These are phyloP conservation scores for Eulemur albifrons DNA, from an alignment of 2,797 vertebrate species.

Conservation along the genomic window DNA sequence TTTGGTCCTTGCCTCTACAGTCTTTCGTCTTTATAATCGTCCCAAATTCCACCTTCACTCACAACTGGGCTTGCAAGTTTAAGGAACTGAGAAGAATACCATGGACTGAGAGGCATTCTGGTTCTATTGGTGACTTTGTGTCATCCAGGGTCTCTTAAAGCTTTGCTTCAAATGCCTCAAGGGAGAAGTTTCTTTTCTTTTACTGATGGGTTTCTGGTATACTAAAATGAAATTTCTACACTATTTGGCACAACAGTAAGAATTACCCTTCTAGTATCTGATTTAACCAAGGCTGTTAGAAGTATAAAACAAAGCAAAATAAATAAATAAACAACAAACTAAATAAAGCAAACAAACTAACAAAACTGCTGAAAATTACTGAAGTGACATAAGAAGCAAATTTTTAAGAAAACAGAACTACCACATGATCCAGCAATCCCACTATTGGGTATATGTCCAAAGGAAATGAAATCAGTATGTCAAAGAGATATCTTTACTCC, in stretches of 20 bases:
- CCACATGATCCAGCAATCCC: too few relatives aligned
- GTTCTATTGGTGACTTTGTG: neutral
- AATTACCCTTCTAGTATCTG: neutral
- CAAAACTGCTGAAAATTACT: neutral
- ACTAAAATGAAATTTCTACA: conserved; percentile 33
- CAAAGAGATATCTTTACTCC: too few relatives aligned
- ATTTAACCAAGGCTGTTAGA: conserved; percentile 10
- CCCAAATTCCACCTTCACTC: neutral
- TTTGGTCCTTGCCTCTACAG: neutral
- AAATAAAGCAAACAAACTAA: neutral
- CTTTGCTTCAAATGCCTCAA: neutral
- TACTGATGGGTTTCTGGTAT: neutral
- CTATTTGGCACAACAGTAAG: neutral
- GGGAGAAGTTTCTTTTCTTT: neutral
- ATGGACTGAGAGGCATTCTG: neutral
- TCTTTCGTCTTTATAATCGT: neutral
- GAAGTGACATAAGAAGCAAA: neutral
- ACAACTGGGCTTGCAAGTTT: neutral
- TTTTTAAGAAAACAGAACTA: neutral
- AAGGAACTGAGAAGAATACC: neutral
- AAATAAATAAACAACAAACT: neutral
- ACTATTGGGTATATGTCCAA: too few relatives aligned
- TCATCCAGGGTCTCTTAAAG: neutral
- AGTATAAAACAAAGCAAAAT: neutral
- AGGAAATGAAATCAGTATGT: too few relatives aligned